These are phyloP conservation scores for Taeniopygia guttata DNA, from an alignment of 2,797 vertebrate genomes.

Conservation along the genomic window DNA sequence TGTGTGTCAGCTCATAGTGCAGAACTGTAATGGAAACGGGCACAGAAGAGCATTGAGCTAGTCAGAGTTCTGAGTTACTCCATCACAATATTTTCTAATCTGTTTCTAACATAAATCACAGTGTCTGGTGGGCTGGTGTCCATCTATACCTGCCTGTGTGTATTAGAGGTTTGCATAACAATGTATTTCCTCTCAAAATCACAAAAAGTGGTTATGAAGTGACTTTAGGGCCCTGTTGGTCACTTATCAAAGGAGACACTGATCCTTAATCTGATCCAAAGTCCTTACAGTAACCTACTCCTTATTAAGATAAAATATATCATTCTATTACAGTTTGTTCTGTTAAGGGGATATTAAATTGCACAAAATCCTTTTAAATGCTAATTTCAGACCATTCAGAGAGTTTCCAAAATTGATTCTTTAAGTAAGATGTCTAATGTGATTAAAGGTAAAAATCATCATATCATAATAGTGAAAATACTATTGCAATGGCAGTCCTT, in stretches of 20 bases:
- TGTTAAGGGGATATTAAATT: background rate
- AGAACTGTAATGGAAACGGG: rapidly evolving
- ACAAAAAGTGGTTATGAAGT: background rate
- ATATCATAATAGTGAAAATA: background rate
- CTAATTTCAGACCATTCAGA: background rate
- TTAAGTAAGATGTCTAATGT: background rate
- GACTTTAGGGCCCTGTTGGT: background rate
- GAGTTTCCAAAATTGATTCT: background rate
- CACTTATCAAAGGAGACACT: background rate
- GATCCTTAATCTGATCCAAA: background rate
- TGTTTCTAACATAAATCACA: background rate
- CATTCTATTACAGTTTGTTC: background rate
- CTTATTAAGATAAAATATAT: background rate
- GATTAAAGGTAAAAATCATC: background rate
- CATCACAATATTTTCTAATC: background rate
- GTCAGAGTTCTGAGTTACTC: background rate
- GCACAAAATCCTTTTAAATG: background rate
- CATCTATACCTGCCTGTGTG: background rate
- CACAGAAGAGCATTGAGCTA: background rate
- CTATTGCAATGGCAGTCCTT: background rate
- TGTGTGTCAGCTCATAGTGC: background rate
- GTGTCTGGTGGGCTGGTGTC: no score
- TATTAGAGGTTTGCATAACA: background rate
- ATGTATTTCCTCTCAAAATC: background rate
- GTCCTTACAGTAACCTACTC: background rate